phyloP scores from a whole-genome alignment of 2,113 vertebrate genomes.

The Sinocyclocheilus anophthalmus region DNA sequence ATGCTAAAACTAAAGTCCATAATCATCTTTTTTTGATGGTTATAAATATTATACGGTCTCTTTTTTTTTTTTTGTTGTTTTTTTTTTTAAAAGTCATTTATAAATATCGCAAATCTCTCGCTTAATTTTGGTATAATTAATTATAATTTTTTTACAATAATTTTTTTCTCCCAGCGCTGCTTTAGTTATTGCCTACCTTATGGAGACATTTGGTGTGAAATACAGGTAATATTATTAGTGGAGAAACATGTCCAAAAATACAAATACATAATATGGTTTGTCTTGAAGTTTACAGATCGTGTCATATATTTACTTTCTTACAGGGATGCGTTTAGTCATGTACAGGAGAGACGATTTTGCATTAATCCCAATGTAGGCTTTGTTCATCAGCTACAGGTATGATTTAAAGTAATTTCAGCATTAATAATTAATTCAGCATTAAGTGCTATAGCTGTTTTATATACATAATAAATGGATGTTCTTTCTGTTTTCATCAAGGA shows the following conservation, averaged over 20 bases:
- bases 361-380: slow-evolving; percentile 99
- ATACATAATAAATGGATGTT: slow-evolving; percentile 4
- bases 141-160: too few relatives aligned
- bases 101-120: not conserved
- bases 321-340: slow-evolving; percentile 96
- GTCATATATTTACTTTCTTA: slow-evolving; percentile 27
- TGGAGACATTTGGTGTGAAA: slow-evolving; percentile 99
- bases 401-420: not conserved
- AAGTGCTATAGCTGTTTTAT: not conserved
- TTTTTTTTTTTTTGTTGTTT: not conserved
- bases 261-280: not conserved
- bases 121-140: not conserved
- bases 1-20: slow-evolving; percentile 49
- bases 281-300: not conserved
- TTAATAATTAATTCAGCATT: not conserved
- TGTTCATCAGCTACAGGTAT: slow-evolving; percentile 97
- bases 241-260: not conserved
- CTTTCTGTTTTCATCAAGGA: slow-evolving; percentile 76
- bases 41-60: not conserved
- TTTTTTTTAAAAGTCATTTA: not conserved
- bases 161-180: slow-evolving; percentile 84
- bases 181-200: slow-evolving; percentile 99
- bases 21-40: not conserved
- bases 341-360: slow-evolving; percentile 98
- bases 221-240: slow-evolving; percentile 82